Evolutionary conservation across 2,113 vertebrate genomes (phyloP).

Genomic region (Ovibos moschatus): DNA sequence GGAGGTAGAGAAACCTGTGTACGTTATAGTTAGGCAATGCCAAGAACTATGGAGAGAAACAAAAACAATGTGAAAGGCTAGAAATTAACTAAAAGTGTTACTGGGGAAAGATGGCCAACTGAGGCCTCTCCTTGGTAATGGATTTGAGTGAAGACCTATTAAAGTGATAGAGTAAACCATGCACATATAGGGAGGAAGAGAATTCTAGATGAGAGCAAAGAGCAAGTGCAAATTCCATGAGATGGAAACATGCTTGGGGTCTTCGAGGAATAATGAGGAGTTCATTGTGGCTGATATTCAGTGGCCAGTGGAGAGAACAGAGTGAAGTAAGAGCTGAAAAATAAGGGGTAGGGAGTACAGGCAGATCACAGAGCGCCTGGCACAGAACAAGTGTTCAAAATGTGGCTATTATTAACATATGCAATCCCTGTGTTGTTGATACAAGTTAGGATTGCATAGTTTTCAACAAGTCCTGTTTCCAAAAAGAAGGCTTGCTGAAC

Average conservation of each 20-base stretch:
- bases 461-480: neutral
- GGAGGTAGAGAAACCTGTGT: neutral
- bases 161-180: neutral
- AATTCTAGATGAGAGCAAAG: neutral
- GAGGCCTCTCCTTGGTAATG: neutral
- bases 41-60: neutral
- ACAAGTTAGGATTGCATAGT: neutral
- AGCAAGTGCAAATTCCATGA: neutral
- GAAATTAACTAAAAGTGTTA: neutral
- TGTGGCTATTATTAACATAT: neutral
- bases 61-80: neutral
- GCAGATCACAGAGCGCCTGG: neutral
- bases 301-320: fast-evolving
- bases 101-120: neutral
- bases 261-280: neutral
- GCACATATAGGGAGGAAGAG: neutral
- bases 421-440: neutral
- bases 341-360: neutral
- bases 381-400: neutral
- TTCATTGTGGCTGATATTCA: neutral
- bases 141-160: neutral
- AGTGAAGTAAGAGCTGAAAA: neutral
- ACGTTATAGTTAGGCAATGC: neutral
- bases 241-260: neutral
- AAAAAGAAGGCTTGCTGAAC: neutral